These are phyloP conservation scores for Cheilosia urbana DNA, from an alignment of 2,888 invertebrate species.

Conservation along the genomic window DNA sequence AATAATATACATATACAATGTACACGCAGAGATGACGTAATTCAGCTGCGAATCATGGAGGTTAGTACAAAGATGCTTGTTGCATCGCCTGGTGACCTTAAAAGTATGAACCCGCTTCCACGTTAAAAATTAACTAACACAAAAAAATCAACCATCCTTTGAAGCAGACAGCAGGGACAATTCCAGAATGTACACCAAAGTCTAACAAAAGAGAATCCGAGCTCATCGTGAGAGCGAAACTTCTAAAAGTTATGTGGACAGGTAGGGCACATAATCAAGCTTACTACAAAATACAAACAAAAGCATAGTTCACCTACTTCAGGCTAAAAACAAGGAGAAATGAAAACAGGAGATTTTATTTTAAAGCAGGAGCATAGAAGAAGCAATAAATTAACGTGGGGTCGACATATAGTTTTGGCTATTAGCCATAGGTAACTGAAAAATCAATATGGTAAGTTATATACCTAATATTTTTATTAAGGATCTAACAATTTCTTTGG, in stretches of 20 bases:
- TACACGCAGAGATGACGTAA: not conserved
- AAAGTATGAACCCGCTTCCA: not conserved
- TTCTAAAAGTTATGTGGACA: constrained; percentile 19
- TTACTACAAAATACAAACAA: constrained; percentile 28
- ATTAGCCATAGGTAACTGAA: no score
- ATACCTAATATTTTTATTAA: no score
- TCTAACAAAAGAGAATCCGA: constrained; percentile 23
- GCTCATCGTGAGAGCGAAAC: constrained; percentile 9
- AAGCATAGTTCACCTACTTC: constrained; percentile 5
- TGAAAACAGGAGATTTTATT: not conserved
- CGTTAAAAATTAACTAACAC: not conserved
- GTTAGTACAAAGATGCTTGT: not conserved
- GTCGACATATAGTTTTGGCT: not conserved
- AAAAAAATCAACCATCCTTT: not conserved
- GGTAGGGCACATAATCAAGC: constrained; percentile 23
- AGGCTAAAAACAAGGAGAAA: not conserved
- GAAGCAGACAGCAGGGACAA: not conserved
- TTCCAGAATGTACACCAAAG: constrained; percentile 1
- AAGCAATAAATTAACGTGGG: constrained; percentile 21
- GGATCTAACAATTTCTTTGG: no score
- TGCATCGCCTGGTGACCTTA: not conserved
- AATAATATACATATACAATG: no score
- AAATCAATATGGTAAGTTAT: no score
- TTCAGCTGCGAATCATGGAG: not conserved
- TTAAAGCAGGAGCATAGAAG: not conserved